Base-by-base conservation (phyloP, 1,140 invertebrate genomes). In the Drosophila kohkoa region DNA sequence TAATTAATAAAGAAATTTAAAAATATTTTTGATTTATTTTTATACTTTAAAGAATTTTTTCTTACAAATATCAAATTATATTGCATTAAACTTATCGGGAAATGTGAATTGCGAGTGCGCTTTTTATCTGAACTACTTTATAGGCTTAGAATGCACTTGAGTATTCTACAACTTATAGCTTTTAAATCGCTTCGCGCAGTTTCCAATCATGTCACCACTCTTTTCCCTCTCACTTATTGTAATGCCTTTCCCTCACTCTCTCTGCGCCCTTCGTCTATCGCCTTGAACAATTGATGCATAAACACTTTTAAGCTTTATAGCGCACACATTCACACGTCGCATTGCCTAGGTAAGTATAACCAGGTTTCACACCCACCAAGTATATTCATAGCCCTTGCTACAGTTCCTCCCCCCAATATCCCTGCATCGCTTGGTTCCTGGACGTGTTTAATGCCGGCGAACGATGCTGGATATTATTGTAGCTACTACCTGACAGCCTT, bases 301-400 rank as follows among this genome's bases (percentile, higher is more conserved):
- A 88, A 89, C 83, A 88, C 85, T 83, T 83, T 88, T 83, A 89
- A 88, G 85, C 83, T 88, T 88, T 89, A 88, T 88, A 67, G 85
- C 76, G 55, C 48, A 69, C 80, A 88, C 83, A 83, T 88, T 88
- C 88, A 83, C 83, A 88, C 83, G 81, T 88, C 67, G 80, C 74
- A 76, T 72, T 80, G 73, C 74, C 74, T 79, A 66, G 57, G 43
- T 25, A 48, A 41, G 63, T 41, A 25, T 45, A 65, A 28, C 41
- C 20, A 20, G 28, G 25, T n/a, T 38, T 57, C 74, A 69, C 81
- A 77, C 63, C 58, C 62, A 64, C 48, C 35, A 55, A 38, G 15
- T 63, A 20, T 32, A 32, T 49, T 38, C 41, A 38, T 62, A 30
- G n/a, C 25, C 20, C 11, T 55, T 16, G 10, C 30, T 55, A 15